phyloP scores from a whole-genome alignment of 2,888 invertebrate species.

The Sympetrum striolatum region DNA sequence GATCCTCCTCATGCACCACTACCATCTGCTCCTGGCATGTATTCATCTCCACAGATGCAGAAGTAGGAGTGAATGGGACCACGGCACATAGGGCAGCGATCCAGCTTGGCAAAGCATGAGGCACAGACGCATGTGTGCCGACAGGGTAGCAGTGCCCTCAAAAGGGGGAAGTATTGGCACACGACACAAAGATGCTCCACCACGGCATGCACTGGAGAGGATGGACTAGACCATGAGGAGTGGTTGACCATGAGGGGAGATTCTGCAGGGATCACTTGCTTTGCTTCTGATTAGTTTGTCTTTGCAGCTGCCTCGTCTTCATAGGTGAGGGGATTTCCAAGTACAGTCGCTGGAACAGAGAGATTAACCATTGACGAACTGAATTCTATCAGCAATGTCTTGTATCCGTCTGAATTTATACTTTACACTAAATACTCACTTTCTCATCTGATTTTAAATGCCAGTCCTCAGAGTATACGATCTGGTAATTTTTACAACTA shows the following conservation, averaged over 20 bases:
- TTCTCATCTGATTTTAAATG: no score
- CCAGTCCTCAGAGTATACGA: no score
- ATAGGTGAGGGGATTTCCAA: conserved; percentile 68
- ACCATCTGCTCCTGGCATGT: conserved; percentile 61
- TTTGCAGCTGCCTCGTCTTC: conserved; percentile 59
- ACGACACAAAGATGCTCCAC: conserved; percentile 78
- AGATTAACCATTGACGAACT: neutral
- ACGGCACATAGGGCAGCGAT: conserved; percentile 87
- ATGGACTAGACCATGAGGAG: conserved; percentile 33
- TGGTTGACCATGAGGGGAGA: neutral
- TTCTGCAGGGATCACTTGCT: conserved; percentile 59
- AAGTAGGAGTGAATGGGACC: conserved; percentile 84
- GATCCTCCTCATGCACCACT: conserved; percentile 52
- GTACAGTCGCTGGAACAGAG: conserved; percentile 72
- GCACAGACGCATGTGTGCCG: conserved; percentile 86
- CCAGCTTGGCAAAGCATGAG: conserved; percentile 78
- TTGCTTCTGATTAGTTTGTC: conserved; percentile 60
- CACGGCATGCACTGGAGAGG: conserved; percentile 53
- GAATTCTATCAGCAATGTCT: neutral
- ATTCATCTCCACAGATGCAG: conserved; percentile 80
- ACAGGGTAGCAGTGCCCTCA: conserved; percentile 82
- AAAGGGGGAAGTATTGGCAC: conserved; percentile 79
- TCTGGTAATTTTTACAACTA: no score
- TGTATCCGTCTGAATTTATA: no score
- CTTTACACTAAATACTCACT: no score